Percentiles rank a stretch among this genome's conserved stretches.
These are phyloP conservation scores for Liodrosophila aerea DNA, from an alignment of 2,888 invertebrate genomes.

Conservation along the genomic window DNA sequence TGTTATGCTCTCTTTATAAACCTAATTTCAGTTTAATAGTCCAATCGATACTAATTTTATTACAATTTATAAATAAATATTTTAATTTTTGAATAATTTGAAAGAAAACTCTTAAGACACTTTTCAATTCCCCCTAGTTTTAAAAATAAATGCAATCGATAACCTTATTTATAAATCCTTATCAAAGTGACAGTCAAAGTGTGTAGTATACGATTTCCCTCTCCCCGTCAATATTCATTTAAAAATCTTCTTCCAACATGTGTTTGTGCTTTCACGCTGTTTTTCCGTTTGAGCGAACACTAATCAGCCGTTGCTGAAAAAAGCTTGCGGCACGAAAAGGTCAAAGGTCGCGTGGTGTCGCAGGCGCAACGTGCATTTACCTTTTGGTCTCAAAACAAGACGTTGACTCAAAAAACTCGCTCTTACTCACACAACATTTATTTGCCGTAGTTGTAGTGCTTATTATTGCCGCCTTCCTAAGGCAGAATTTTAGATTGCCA, in stretches of 20 bases:
- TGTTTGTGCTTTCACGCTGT: conserved; percentile 58
- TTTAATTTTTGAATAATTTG: too few relatives aligned
- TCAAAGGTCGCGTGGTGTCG: conserved; percentile 58
- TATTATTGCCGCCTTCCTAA: conserved; percentile 26
- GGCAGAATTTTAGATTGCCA: conserved; percentile 29
- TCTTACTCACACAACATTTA: neutral
- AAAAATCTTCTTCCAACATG: conserved; percentile 38
- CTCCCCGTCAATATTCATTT: too few relatives aligned
- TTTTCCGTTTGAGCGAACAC: conserved; percentile 56
- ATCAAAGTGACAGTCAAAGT: neutral
- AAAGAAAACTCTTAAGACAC: too few relatives aligned
- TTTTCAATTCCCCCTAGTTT: too few relatives aligned
- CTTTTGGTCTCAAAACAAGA: conserved; percentile 52
- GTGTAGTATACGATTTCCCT: neutral
- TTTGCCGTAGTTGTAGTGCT: conserved; percentile 11
- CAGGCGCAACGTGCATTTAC: conserved; percentile 61
- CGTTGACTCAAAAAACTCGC: conserved; percentile 56
- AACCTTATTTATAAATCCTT: conserved; percentile 39
- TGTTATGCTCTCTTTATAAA: too few relatives aligned
- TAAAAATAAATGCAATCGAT: conserved; percentile 54
- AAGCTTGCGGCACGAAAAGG: conserved; percentile 54
- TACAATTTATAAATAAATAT: too few relatives aligned
- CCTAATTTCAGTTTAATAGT: too few relatives aligned
- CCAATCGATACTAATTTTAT: too few relatives aligned
- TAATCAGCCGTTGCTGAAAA: conserved; percentile 37